A percentile compares a stretch with the other conserved stretches of the same genome.
Conservation (phyloP, 1,140 invertebrate genomes). For the Portunus trituberculatus region DNA sequence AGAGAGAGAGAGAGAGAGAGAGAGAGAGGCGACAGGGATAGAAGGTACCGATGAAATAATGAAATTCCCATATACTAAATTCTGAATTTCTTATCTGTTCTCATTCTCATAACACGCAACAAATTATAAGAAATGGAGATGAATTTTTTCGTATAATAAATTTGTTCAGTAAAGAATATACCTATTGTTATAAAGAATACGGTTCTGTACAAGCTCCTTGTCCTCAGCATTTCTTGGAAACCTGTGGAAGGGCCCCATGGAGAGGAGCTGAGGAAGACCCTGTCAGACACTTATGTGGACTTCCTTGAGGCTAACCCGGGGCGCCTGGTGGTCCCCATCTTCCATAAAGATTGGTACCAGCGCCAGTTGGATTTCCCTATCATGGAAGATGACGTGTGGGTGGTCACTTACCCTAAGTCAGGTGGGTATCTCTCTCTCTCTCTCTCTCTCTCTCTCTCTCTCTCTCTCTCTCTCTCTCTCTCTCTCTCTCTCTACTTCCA, state of each 20-base stretch:
- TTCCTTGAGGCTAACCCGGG: background rate
- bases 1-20: too few relatives aligned
- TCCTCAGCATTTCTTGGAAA: too few relatives aligned
- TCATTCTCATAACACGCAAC: too few relatives aligned
- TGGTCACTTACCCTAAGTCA: slow-evolving; percentile 53
- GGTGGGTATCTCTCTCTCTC: background rate
- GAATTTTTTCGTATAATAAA: too few relatives aligned
- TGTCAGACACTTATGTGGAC: background rate
- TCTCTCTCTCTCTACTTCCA: background rate
- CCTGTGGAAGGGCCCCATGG: too few relatives aligned
- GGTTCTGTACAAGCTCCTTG: too few relatives aligned
- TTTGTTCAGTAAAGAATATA: too few relatives aligned
- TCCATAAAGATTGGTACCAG: slow-evolving; percentile 10
- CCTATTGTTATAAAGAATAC: background rate
- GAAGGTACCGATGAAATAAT: too few relatives aligned
- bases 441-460: background rate
- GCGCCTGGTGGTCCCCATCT: background rate
- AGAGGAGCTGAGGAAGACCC: too few relatives aligned
- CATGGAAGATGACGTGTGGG: slow-evolving; percentile 39
- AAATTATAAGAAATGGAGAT: too few relatives aligned
- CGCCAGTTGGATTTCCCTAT: background rate
- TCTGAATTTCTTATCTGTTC: too few relatives aligned
- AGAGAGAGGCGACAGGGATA: background rate
- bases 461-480: background rate
- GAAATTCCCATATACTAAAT: too few relatives aligned